Evolutionary conservation across 1,140 invertebrate genomes (phyloP).

Genomic region (Zaprionus kolodkinae): DNA sequence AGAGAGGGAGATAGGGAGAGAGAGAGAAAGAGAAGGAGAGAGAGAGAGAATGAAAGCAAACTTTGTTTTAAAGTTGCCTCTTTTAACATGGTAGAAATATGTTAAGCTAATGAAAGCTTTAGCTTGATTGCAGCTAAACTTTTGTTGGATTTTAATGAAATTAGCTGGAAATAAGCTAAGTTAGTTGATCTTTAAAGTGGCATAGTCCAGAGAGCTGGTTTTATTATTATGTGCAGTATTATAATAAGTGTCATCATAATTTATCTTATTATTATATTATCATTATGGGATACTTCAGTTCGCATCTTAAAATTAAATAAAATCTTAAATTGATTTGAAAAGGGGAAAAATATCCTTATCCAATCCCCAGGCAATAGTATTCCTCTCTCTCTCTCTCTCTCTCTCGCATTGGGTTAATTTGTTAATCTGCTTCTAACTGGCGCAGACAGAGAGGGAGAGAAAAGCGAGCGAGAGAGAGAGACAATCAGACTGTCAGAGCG

Average conservation of each 20-base stretch:
- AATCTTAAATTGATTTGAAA: no score
- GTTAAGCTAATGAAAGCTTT: background rate
- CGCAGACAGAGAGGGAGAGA: background rate
- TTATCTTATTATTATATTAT: no score
- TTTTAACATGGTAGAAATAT: background rate
- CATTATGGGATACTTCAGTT: no score
- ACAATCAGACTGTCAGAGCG: background rate
- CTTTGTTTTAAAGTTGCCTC: background rate
- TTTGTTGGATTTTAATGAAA: background rate
- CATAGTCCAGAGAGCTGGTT: background rate
- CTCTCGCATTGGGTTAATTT: constrained; percentile 21
- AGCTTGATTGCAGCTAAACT: background rate
- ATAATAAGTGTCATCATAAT: no score
- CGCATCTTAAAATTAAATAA: no score
- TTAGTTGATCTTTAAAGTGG: background rate
- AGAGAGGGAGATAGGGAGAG: background rate
- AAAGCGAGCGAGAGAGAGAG: background rate
- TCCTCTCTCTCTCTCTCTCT: background rate
- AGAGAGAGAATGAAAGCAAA: background rate
- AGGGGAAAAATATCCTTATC: no score
- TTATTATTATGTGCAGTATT: background rate
- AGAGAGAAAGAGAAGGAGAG: background rate
- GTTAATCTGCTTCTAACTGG: constrained; percentile 7
- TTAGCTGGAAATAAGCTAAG: background rate
- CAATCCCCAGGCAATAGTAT: no score